These are phyloP conservation scores for Therioaphis trifolii DNA, from an alignment of 2,888 invertebrate genomes.

Conservation along the genomic window DNA sequence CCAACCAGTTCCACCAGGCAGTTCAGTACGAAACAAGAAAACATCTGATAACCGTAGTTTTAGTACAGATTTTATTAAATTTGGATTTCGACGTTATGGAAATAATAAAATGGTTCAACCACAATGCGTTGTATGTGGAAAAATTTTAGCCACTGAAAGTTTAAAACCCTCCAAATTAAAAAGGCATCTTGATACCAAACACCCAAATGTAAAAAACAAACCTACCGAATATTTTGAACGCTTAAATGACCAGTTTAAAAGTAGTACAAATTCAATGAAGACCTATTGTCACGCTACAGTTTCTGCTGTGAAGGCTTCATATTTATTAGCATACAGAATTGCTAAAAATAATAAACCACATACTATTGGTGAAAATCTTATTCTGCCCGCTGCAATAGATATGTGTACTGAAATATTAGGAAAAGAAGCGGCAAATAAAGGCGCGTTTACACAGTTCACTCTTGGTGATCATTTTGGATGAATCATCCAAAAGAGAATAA, in stretches of 20 bases:
- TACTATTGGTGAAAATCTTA: slow-evolving; percentile 12
- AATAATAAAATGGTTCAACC: slow-evolving; percentile 8
- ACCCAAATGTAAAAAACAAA: not conserved
- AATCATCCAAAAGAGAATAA: too few relatives aligned
- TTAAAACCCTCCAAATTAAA: slow-evolving; percentile 26
- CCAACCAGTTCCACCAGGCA: not conserved
- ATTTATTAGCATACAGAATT: slow-evolving; percentile 27
- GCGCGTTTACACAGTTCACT: too few relatives aligned
- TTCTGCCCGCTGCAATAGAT: slow-evolving; percentile 5
- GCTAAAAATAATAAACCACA: slow-evolving; percentile 10
- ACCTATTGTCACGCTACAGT: not conserved
- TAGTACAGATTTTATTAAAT: slow-evolving; percentile 2
- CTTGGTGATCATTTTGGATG: too few relatives aligned
- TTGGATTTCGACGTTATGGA: not conserved
- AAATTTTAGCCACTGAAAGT: slow-evolving; percentile 16
- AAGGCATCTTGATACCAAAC: slow-evolving; percentile 4
- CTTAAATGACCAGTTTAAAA: not conserved
- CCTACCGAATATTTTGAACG: slow-evolving; percentile 9
- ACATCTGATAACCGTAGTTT: slow-evolving; percentile 6
- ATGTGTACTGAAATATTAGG: slow-evolving; percentile 21
- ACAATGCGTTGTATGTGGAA: not conserved
- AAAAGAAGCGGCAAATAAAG: slow-evolving; percentile 11
- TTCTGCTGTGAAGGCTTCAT: slow-evolving; percentile 5
- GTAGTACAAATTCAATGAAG: not conserved
- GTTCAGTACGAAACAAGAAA: not conserved